phyloP scores from a whole-genome alignment of 2,888 invertebrate genomes.

The Papilio elwesi region DNA sequence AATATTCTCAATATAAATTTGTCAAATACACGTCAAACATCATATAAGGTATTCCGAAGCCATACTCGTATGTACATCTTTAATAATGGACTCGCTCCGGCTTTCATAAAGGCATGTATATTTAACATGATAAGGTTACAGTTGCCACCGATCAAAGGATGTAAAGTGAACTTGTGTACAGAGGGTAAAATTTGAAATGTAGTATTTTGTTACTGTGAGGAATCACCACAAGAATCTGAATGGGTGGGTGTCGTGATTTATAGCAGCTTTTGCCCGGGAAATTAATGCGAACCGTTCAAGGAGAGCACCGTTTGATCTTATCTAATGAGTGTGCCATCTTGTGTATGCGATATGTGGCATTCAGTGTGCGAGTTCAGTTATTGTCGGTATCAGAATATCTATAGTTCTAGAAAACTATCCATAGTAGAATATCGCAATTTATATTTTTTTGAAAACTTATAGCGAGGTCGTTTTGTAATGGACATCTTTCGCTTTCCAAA shows the following conservation, averaged over 20 bases:
- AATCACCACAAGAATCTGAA: conserved; percentile 31
- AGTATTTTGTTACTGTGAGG: conserved; percentile 23
- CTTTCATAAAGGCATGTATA: conserved; percentile 21
- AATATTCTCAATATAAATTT: conserved; percentile 15
- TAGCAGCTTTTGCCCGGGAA: conserved; percentile 46
- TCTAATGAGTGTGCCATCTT: conserved; percentile 61
- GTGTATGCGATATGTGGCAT: conserved; percentile 41
- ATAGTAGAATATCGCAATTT: neutral
- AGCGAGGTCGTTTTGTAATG: too few relatives aligned
- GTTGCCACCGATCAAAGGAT: conserved; percentile 21
- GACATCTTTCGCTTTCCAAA: too few relatives aligned
- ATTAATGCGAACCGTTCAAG: conserved; percentile 47
- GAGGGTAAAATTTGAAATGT: conserved; percentile 18
- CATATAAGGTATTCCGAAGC: conserved; percentile 13
- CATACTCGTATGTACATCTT: conserved; percentile 9
- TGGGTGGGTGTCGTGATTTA: conserved; percentile 42
- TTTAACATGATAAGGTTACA: conserved; percentile 22
- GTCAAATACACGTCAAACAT: conserved; percentile 11
- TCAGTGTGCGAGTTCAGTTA: conserved; percentile 32
- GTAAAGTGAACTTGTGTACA: conserved; percentile 20
- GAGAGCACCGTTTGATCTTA: conserved; percentile 62
- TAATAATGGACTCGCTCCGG: conserved; percentile 10
- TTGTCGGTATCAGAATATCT: neutral
- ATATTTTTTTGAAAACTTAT: too few relatives aligned
- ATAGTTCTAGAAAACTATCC: neutral